Evolutionary conservation across 2,888 invertebrate species (phyloP), one percentile per base, ranked within the genome.

Genomic region (Microplitis manilae): DNA sequence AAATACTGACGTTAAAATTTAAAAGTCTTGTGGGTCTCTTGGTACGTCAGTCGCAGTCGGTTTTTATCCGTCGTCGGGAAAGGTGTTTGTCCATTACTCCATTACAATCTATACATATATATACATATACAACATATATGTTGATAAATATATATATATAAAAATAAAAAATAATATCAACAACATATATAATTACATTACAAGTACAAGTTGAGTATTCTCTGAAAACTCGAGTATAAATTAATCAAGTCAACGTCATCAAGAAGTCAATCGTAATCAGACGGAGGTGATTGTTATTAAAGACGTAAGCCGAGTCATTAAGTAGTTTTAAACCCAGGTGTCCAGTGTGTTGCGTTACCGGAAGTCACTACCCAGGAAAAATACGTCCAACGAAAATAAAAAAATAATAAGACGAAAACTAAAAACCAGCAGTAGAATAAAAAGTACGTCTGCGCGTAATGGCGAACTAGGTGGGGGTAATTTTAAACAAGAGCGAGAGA

Each of bases 51-150:
- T 38, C 65, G 50, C 74, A 74, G 74, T 74, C 74, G 74, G 74
- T 40, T 68, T 60, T 74, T n/a, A 68, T 61, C 68, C 74, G 74
- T 61, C 68, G 74, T 39, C 68, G 68, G 39, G 74, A 7, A 40
- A 74, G 68, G 74, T 74, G 60, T 15, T 30, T 13, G 13, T 30
- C 50, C 50, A 50, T 50, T 50, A 50, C 50, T 13, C 13, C 50
- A 50, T 50, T 13, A 13, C 50, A 50, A 13, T 50, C 4, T 30
- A 30, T 30, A 4, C 2, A 30, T 30, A 30, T 30, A 30, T 30
- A 30, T 30, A 30, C 4, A 30, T 30, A 30, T 30, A 30, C 30
- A 30, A 30, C 2, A 30, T 30, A 30, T 30, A 2, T 30, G 30
- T 30, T 4, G 30, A 30, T 30, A 30, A 30, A 30, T 4, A 30